These are phyloP conservation scores for Sebastes minor DNA, from an alignment of 2,797 vertebrate genomes.

Conservation along the genomic window DNA sequence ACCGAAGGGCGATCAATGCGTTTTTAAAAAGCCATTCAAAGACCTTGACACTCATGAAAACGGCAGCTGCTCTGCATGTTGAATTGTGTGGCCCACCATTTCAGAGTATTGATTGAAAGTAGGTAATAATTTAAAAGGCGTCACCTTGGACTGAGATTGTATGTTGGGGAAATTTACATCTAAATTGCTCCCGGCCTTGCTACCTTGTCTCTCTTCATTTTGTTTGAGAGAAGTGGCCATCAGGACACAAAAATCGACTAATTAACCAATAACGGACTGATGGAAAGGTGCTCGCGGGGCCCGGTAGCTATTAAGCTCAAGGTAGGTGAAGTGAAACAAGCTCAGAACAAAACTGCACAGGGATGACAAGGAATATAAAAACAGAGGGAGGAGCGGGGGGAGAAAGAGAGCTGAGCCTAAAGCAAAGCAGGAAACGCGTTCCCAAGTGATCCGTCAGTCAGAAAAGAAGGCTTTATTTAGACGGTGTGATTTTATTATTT, in stretches of 20 bases:
- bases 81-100: background rate
- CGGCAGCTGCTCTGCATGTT: constrained; percentile 42
- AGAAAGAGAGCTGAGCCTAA: constrained; percentile 40
- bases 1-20: constrained; percentile 32
- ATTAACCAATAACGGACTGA: constrained; percentile 56
- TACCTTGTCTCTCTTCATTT: constrained; percentile 64
- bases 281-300: constrained; percentile 25
- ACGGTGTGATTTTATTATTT: constrained; percentile 70
- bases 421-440: constrained; percentile 56
- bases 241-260: constrained; percentile 41
- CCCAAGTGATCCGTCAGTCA: constrained; percentile 70
- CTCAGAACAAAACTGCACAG: constrained; percentile 35
- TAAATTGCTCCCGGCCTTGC: constrained; percentile 60
- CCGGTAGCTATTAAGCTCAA: constrained; percentile 49
- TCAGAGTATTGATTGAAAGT: constrained; percentile 53
- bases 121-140: constrained; percentile 52
- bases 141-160: constrained; percentile 62
- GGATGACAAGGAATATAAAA: constrained; percentile 36
- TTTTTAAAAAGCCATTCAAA: constrained; percentile 29
- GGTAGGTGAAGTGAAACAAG: constrained; percentile 53
- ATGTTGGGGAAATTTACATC: constrained; percentile 70
- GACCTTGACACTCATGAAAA: constrained; percentile 26
- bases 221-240: constrained; percentile 37
- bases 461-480: constrained; percentile 79
- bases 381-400: background rate